A percentile compares a stretch with the other conserved stretches of the same genome.
Evolutionary conservation across 2,888 invertebrate genomes (phyloP).

Genomic region (Thalpophila matura): DNA sequence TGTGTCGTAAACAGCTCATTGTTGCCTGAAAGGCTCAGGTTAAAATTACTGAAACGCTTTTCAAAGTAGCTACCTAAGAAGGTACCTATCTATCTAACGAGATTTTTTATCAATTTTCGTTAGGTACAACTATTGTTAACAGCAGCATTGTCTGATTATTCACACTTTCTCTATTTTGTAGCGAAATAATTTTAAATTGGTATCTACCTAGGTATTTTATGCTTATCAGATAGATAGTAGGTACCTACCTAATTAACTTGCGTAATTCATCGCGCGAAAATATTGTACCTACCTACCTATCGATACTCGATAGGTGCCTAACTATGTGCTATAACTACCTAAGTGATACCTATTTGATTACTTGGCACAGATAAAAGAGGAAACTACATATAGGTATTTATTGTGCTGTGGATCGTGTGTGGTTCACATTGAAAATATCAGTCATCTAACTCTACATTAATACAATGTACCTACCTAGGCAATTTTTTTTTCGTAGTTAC

Average conservation of each 20-base stretch:
- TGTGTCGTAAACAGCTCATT: conserved; percentile 23
- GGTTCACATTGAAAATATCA: too few relatives aligned
- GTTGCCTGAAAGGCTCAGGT: conserved; percentile 26
- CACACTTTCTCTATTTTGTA: conserved; percentile 57
- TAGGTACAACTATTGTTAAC: conserved; percentile 51
- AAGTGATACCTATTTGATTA: too few relatives aligned
- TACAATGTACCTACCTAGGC: too few relatives aligned
- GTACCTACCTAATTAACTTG: too few relatives aligned
- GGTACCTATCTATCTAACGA: too few relatives aligned
- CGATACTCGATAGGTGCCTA: too few relatives aligned
- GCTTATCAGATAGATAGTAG: conserved; percentile 5
- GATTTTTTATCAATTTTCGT: conserved; percentile 33
- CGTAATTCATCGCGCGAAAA: conserved; percentile 28
- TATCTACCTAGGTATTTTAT: conserved; percentile 17
- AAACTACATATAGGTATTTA: too few relatives aligned
- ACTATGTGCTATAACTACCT: too few relatives aligned
- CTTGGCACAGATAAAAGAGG: too few relatives aligned
- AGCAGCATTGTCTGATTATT: conserved; percentile 43
- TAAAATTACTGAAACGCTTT: conserved; percentile 30
- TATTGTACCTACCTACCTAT: background rate
- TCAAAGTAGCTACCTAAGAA: conserved; percentile 19
- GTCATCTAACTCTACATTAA: too few relatives aligned
- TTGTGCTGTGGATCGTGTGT: too few relatives aligned
- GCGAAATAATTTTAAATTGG: conserved; percentile 24
- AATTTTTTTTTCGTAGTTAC: too few relatives aligned